Base-by-base conservation (phyloP, 2,113 vertebrate genomes). In the Sander vitreus region DNA sequence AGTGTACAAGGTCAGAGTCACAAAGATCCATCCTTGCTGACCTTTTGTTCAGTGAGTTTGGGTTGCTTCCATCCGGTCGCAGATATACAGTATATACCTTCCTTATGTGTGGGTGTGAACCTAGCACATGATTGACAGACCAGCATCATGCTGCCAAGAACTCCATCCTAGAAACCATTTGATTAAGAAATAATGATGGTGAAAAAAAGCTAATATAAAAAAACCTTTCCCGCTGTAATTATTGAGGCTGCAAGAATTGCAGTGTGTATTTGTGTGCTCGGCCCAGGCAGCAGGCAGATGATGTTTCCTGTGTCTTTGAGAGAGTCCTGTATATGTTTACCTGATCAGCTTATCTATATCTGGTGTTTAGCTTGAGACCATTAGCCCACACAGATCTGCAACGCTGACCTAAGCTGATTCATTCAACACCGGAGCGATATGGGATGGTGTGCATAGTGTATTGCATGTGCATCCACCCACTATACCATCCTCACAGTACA, bases 101-200 rank as follows among this genome's bases (percentile, higher is more conserved):
- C 39, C 36, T 23, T 1, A 0, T n/a, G 48, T 3, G 36, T 62
- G 36, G 36, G 55, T 25, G 14, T 48, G 43, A 59, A 16, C 36
- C 18, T 19, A 6, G n/a, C 8, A 6, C 14, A 11, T 68, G 25
- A 82, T 19, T 73, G 63, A 69, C 64, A 63, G 69, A 18, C 74
- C 15, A 47, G 33, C 25, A 43, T 45, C 11, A 21, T 7, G 57
- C 18, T 59, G 58, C 71, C 23, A 57, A 54, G 50, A 70, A 47
- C 25, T 27, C 30, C 36, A 64, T 78, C 30, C 18, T 23, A 30
- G 58, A 68, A 48, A 79, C 47, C 55, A 48, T 73, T 57, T 72
- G 21, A 84, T 76, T 65, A 11, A 69, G 36, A 65, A 70, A 77
- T 67, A 60, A 77, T 58, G 33, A 79, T 45, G 68, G 23, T 45